phyloP scores from a whole-genome alignment of 2,797 vertebrate genomes.

The Malacoraja senta region DNA sequence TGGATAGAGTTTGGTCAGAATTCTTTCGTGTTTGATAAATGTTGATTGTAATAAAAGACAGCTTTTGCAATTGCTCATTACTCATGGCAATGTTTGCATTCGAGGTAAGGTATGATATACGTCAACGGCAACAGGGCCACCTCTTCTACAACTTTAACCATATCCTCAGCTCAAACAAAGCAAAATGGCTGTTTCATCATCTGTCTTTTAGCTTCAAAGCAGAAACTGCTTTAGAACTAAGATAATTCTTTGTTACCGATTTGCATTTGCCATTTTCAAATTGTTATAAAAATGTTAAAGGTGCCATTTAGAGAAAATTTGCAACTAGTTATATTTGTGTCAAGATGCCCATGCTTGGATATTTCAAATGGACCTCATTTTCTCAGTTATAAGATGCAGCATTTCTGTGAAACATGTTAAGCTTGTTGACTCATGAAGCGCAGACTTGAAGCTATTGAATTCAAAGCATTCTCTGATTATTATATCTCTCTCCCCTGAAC shows the following conservation, averaged over 20 bases:
- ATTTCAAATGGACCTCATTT: neutral
- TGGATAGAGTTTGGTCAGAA: constrained; percentile 17
- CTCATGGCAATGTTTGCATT: constrained; percentile 3
- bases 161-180: neutral
- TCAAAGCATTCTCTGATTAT: neutral
- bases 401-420: constrained; percentile 1
- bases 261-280: neutral
- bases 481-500: neutral
- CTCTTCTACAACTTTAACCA: neutral
- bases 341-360: neutral
- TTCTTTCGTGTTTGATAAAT: constrained; percentile 14
- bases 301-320: constrained; percentile 2
- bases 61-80: constrained; percentile 1
- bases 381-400: neutral
- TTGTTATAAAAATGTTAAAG: neutral
- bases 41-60: neutral
- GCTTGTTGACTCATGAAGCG: constrained; percentile 1
- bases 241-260: neutral
- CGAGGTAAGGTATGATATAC: neutral
- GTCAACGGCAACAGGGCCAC: constrained; percentile 5
- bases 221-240: neutral
- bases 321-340: neutral
- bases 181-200: constrained; percentile 3
- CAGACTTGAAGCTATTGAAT: neutral
- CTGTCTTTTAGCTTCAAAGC: neutral